Evolutionary conservation across 2,888 invertebrate genomes (phyloP).

Genomic region (Harpalus rufipes): DNA sequence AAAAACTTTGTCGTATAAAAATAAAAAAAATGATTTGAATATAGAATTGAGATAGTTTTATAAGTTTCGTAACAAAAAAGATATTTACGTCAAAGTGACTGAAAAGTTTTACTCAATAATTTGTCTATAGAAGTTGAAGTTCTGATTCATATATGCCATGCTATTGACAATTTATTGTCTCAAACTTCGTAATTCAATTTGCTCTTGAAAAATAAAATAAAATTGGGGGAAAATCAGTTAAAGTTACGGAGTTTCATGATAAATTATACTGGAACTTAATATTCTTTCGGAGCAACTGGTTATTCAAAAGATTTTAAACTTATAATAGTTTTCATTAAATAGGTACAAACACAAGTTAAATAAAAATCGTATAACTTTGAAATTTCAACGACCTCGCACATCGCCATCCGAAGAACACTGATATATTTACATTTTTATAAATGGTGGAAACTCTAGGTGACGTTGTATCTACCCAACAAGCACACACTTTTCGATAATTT

Average conservation of each 20-base stretch:
- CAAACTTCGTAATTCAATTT: constrained; percentile 38
- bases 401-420: no score
- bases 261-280: background rate
- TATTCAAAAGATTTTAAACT: background rate
- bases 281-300: background rate
- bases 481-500: no score
- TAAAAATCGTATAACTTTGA: no score
- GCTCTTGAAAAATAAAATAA: constrained; percentile 3
- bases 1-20: constrained; percentile 12
- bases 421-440: no score
- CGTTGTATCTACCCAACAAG: no score
- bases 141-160: constrained; percentile 24
- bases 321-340: background rate
- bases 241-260: constrained; percentile 1
- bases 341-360: no score
- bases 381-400: no score
- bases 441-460: no score
- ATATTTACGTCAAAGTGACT: constrained; percentile 12
- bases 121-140: constrained; percentile 25
- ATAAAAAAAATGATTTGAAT: background rate
- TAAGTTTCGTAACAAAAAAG: constrained; percentile 11
- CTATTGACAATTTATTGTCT: constrained; percentile 44
- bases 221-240: background rate
- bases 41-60: constrained; percentile 11
- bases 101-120: constrained; percentile 29